Evolutionary conservation across 2,113 vertebrate species (phyloP).

Genomic region (Gila orcuttii): DNA sequence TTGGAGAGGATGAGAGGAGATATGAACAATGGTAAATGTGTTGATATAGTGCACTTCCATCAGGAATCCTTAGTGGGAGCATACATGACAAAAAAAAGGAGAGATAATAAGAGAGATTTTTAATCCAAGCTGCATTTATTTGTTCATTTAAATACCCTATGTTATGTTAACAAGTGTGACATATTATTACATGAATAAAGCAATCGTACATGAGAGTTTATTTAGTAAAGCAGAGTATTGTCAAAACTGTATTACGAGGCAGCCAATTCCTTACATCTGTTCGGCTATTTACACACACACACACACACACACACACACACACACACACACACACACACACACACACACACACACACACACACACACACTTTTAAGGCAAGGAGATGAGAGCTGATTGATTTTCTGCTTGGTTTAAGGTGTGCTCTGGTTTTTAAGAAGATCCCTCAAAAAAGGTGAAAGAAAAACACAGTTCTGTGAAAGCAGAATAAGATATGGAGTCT

Average conservation of each 20-base stretch:
- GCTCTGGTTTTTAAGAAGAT: slow-evolving; percentile 5
- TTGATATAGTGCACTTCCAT: neutral
- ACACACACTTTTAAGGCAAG: slow-evolving; percentile 2
- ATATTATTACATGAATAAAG: neutral
- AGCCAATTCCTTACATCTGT: neutral
- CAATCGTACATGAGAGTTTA: neutral
- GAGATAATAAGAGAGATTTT: too few relatives aligned
- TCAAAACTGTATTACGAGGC: neutral
- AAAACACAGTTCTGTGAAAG: neutral
- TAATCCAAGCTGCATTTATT: neutral
- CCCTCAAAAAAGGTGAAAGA: neutral
- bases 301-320: neutral
- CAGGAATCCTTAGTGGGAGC: neutral
- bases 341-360: neutral
- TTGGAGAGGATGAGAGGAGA: neutral
- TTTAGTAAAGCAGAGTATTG: neutral
- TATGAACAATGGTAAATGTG: neutral
- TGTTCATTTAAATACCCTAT: neutral
- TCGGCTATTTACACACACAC: neutral
- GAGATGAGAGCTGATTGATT: slow-evolving; percentile 28
- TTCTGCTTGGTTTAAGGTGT: slow-evolving; percentile 21
- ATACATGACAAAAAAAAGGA: neutral
- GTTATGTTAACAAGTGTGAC: neutral
- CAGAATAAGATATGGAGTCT: neutral
- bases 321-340: neutral